These are phyloP conservation scores for Mythimna vitellina DNA, from an alignment of 2,888 invertebrate genomes.

Conservation along the genomic window DNA sequence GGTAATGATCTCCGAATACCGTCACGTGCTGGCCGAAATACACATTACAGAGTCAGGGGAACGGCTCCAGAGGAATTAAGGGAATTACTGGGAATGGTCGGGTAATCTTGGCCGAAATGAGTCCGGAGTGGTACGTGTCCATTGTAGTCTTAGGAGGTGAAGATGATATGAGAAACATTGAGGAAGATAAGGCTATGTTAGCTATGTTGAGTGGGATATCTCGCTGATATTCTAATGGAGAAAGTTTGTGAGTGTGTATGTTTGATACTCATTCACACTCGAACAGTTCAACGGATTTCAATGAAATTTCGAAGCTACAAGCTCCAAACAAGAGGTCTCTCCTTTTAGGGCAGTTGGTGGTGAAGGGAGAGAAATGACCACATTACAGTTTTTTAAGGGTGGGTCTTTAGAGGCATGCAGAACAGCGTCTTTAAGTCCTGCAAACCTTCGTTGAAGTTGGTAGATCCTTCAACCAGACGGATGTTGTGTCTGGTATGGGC, in stretches of 20 bases:
- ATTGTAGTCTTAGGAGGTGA: constrained; percentile 41
- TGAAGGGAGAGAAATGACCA: background rate
- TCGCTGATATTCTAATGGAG: background rate
- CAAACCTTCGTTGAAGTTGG: too few relatives aligned
- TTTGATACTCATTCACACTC: too few relatives aligned
- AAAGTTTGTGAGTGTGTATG: too few relatives aligned
- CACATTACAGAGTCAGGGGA: constrained; percentile 56
- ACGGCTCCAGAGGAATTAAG: constrained; percentile 73
- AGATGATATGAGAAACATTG: background rate
- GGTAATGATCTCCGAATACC: constrained; percentile 48
- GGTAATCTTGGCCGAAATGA: constrained; percentile 73
- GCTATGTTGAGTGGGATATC: background rate
- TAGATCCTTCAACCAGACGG: too few relatives aligned
- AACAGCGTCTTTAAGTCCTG: too few relatives aligned
- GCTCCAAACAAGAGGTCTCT: too few relatives aligned
- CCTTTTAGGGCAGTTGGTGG: background rate
- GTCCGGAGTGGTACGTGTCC: constrained; percentile 63
- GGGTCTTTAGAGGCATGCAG: too few relatives aligned
- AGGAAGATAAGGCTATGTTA: background rate
- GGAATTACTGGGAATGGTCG: constrained; percentile 74
- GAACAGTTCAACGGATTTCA: too few relatives aligned
- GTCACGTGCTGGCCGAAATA: constrained; percentile 63
- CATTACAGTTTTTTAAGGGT: background rate
- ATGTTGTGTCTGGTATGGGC: too few relatives aligned
- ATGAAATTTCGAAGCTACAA: too few relatives aligned